Evolutionary conservation across 1,140 invertebrate species (phyloP).

Genomic region (Stenopsyche tienmushanensis): DNA sequence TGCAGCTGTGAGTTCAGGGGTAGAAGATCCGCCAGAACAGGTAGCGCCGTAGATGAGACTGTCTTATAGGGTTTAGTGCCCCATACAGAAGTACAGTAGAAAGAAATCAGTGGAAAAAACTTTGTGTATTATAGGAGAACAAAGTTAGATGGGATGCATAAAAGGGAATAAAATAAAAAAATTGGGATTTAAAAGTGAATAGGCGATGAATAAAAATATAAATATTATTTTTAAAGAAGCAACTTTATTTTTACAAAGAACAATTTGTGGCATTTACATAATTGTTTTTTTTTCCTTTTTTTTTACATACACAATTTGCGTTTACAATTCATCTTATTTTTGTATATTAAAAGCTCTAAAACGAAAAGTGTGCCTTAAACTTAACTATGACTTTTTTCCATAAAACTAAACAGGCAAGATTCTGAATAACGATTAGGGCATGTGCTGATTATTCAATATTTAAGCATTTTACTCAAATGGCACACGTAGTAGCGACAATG

Average conservation of each 20-base stretch:
- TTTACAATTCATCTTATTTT: not conserved
- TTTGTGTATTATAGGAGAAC: no score
- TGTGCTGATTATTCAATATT: not conserved
- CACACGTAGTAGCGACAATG: not conserved
- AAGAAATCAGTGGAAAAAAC: no score
- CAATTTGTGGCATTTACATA: not conserved
- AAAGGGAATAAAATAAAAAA: no score
- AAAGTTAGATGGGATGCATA: no score
- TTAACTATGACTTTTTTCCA: not conserved
- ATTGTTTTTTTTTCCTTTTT: not conserved
- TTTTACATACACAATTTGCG: not conserved
- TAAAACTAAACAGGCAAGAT: not conserved
- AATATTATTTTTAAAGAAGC: not conserved
- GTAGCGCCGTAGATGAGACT: no score
- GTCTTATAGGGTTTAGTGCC: no score
- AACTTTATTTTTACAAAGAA: not conserved
- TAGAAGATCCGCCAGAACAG: no score
- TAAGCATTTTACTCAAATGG: not conserved
- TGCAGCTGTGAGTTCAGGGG: no score
- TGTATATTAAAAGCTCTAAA: not conserved
- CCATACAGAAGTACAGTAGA: no score
- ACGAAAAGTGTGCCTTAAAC: not conserved
- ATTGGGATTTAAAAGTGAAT: no score
- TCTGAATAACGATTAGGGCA: not conserved
- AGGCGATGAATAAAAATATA: constrained; percentile 38